Evolutionary conservation across 2,113 vertebrate genomes (phyloP).

Genomic region (Ochotona curzoniae): DNA sequence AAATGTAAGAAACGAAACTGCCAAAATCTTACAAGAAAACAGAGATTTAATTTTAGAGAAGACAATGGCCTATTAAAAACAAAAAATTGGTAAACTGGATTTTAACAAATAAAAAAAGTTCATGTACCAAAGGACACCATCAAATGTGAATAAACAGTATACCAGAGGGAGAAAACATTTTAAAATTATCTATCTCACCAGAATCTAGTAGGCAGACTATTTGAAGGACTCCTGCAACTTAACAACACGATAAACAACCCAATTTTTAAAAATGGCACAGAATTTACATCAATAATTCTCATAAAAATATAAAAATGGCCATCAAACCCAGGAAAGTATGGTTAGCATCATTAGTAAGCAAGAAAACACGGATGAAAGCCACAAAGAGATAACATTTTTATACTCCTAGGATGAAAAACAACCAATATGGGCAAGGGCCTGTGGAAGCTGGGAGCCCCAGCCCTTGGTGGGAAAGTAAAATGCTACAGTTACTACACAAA

Average conservation of each 20-base stretch:
- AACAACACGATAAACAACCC: background rate
- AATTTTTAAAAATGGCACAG: background rate
- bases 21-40: background rate
- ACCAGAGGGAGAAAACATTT: background rate
- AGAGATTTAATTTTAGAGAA: background rate
- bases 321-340: background rate
- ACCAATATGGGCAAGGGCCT: background rate
- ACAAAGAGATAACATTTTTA: background rate
- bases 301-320: background rate
- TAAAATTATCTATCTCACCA: background rate
- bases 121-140: background rate
- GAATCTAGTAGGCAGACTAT: background rate
- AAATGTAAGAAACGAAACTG: background rate
- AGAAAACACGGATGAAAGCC: constrained; percentile 35
- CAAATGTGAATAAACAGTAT: background rate
- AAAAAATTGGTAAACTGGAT: background rate
- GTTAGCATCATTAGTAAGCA: background rate
- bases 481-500: background rate
- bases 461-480: background rate
- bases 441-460: background rate
- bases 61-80: background rate
- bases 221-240: background rate
- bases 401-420: background rate
- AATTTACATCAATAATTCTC: background rate
- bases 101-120: background rate